These are phyloP conservation scores for Drosophila neonasuta DNA, from an alignment of 2,888 invertebrate species.

Conservation along the genomic window DNA sequence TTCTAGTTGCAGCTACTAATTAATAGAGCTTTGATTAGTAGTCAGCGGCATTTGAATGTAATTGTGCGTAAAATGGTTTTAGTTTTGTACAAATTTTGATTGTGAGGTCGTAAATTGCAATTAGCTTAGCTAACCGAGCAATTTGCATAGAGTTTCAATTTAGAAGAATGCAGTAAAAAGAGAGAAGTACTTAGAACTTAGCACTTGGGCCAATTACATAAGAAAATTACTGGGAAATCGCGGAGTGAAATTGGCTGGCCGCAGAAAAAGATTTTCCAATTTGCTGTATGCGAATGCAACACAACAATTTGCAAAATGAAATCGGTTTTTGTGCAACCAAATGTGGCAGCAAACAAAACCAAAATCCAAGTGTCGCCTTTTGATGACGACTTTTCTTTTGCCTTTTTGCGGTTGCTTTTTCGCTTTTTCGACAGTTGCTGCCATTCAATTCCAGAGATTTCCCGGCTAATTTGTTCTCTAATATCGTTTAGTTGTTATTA, in stretches of 20 bases:
- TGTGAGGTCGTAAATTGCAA: constrained; percentile 49
- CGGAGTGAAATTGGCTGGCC: constrained; percentile 28
- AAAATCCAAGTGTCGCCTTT: constrained; percentile 40
- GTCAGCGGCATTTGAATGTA: background rate
- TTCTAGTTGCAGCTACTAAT: constrained; percentile 2
- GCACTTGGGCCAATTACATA: constrained; percentile 52
- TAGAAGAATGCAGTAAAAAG: constrained; percentile 28
- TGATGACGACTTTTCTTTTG: constrained; percentile 29
- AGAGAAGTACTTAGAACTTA: constrained; percentile 24
- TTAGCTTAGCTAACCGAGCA: constrained; percentile 44
- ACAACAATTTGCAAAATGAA: constrained; percentile 71
- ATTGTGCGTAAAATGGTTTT: constrained; percentile 40
- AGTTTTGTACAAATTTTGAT: constrained; percentile 34
- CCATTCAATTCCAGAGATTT: constrained; percentile 43
- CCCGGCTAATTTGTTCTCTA: constrained; percentile 61
- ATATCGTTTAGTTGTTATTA: constrained; percentile 75
- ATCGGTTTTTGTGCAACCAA: constrained; percentile 57
- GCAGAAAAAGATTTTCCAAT: constrained; percentile 51
- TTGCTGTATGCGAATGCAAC: constrained; percentile 41
- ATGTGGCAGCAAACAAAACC: constrained; percentile 28
- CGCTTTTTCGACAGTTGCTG: constrained; percentile 36
- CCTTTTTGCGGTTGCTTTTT: constrained; percentile 5
- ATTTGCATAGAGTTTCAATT: constrained; percentile 62
- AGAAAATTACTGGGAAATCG: constrained; percentile 47
- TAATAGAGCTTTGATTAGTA: constrained; percentile 4